phyloP scores from a whole-genome alignment of 2,888 invertebrate genomes.

The Lasiommata megera region DNA sequence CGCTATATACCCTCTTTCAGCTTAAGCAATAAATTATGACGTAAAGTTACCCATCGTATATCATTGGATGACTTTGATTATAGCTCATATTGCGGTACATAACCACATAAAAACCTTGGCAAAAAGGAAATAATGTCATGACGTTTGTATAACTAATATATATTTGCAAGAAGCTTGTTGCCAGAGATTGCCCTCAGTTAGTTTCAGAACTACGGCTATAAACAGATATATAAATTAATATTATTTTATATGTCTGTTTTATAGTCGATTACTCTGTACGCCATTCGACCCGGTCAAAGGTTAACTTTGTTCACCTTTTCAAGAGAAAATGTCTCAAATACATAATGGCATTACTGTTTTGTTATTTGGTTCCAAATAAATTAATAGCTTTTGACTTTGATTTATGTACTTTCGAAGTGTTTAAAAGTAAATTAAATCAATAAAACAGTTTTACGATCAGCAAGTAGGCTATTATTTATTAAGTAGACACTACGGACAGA shows the following conservation, averaged over 20 bases:
- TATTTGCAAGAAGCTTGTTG: background rate
- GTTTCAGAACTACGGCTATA: conserved; percentile 3
- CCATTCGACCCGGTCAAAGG: conserved; percentile 11
- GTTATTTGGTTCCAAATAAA: background rate
- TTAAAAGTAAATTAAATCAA: background rate
- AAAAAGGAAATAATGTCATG: background rate
- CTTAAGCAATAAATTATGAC: too few species aligned
- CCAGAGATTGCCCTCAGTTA: background rate
- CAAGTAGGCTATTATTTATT: too few species aligned
- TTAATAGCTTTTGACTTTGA: background rate
- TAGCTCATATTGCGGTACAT: background rate
- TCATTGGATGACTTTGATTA: too few species aligned
- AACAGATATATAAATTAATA: conserved; percentile 11
- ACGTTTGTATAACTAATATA: background rate
- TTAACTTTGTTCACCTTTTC: conserved; percentile 3
- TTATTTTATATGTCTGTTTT: too few species aligned
- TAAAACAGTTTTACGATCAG: too few species aligned
- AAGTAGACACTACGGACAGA: too few species aligned
- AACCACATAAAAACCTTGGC: background rate
- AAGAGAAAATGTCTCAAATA: conserved; percentile 12
- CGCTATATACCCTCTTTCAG: too few species aligned
- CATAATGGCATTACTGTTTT: conserved; percentile 2
- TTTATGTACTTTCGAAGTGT: too few species aligned
- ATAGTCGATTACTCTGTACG: conserved; percentile 5
- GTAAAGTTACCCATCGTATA: too few species aligned